Percentiles rank a stretch among this genome's conserved stretches.
These are phyloP conservation scores for Blera fallax DNA, from an alignment of 2,888 invertebrate genomes.

Conservation along the genomic window DNA sequence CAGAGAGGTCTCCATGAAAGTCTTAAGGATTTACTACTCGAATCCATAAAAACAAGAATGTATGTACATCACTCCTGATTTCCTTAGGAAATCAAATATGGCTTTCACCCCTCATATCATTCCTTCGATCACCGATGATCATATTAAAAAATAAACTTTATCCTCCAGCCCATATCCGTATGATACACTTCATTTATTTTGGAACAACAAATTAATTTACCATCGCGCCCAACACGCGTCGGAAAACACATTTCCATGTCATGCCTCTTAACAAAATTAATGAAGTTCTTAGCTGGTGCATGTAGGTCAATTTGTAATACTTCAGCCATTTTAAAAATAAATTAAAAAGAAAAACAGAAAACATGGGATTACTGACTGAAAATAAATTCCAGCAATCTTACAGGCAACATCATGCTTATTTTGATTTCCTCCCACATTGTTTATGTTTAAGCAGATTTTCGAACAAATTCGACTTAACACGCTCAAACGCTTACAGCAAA, in stretches of 20 bases:
- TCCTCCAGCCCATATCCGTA: not conserved
- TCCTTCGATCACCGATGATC: not conserved
- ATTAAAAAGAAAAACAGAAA: no score
- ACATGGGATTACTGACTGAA: conserved; percentile 18
- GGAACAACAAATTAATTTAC: conserved; percentile 10
- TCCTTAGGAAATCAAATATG: no score
- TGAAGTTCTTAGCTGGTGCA: conserved; percentile 40
- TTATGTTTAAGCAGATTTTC: conserved; percentile 8
- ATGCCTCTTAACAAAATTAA: conserved; percentile 30
- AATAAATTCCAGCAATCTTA: conserved; percentile 5
- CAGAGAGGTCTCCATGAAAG: no score
- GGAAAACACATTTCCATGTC: conserved; percentile 15
- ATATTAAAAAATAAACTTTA: not conserved
- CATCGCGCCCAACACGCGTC: not conserved
- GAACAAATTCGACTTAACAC: not conserved
- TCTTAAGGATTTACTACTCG: no score
- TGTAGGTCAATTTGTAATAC: conserved; percentile 45
- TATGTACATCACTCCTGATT: no score
- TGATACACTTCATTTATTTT: conserved; percentile 37
- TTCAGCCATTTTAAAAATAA: conserved; percentile 24
- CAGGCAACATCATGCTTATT: not conserved
- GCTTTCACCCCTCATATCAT: not conserved
- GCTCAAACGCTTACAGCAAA: not conserved
- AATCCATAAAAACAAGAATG: no score
- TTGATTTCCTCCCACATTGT: conserved; percentile 9